phyloP scores from a whole-genome alignment of 2,888 invertebrate genomes.

The Smittia sp. region DNA sequence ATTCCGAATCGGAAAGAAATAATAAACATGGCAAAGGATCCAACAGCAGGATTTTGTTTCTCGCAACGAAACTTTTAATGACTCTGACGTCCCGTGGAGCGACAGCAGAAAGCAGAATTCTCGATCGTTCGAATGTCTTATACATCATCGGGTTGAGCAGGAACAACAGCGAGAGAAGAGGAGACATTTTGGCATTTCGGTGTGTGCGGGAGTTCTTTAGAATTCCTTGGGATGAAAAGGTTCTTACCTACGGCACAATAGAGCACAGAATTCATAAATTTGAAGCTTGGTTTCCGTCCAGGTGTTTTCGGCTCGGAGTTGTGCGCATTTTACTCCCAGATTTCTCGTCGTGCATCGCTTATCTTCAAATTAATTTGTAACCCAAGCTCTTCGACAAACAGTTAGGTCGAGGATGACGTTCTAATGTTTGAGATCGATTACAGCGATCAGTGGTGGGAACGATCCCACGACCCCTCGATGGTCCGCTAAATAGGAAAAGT shows the following conservation, averaged over 20 bases:
- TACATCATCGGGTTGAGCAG: conserved; percentile 26
- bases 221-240: conserved; percentile 31
- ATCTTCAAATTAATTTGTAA: conserved; percentile 34
- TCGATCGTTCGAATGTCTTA: conserved; percentile 8
- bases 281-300: conserved; percentile 38
- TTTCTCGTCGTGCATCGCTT: conserved; percentile 16
- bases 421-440: not conserved
- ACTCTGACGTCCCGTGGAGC: conserved; percentile 31
- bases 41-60: conserved; percentile 7
- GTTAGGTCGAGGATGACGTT: not conserved
- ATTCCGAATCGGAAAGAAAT: too few relatives aligned
- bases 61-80: conserved; percentile 22
- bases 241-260: conserved; percentile 37
- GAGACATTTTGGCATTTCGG: conserved; percentile 38
- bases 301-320: conserved; percentile 29
- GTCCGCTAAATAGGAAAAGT: too few relatives aligned
- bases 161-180: not conserved
- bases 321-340: not conserved
- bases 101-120: conserved; percentile 25
- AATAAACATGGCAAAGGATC: conserved; percentile 21
- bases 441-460: too few relatives aligned
- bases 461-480: too few relatives aligned
- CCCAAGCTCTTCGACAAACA: not conserved
- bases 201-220: conserved; percentile 41
- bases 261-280: conserved; percentile 24